phyloP scores from a whole-genome alignment of 53 echinoderm and acorn worm species.

The Paracentrotus lividus region DNA sequence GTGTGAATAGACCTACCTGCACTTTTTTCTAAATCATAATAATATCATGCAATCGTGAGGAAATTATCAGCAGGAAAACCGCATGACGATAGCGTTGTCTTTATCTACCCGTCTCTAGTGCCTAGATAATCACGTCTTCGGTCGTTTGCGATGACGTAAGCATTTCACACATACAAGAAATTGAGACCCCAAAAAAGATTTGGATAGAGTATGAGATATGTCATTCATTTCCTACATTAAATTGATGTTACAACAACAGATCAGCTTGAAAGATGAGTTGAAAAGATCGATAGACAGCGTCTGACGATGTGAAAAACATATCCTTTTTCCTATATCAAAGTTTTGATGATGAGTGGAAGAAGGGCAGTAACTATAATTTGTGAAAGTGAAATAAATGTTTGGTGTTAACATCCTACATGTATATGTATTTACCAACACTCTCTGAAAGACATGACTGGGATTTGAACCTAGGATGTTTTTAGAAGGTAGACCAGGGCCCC shows the following conservation, averaged over 20 bases:
- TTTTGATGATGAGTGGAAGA: too few species aligned
- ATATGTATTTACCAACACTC: too few species aligned
- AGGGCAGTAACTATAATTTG: too few species aligned
- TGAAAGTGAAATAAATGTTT: too few species aligned
- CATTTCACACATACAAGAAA: background rate
- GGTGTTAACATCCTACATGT: too few species aligned
- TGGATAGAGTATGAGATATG: background rate
- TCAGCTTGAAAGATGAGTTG: background rate
- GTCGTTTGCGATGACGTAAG: constrained; percentile 26
- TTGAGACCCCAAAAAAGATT: background rate
- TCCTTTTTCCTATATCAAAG: too few species aligned
- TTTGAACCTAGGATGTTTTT: too few species aligned
- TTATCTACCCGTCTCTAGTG: constrained; percentile 7
- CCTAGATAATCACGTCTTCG: constrained; percentile 5
- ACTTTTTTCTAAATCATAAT: background rate
- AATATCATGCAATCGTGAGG: background rate
- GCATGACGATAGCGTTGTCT: constrained; percentile 5
- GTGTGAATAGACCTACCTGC: background rate
- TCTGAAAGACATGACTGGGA: too few species aligned
- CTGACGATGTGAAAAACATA: too few species aligned
- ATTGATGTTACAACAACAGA: too few species aligned
- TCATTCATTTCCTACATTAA: background rate
- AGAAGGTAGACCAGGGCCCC: too few species aligned
- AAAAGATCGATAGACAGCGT: background rate
- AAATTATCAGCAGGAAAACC: constrained; percentile 4